Percentiles rank a stretch among this genome's conserved stretches.
Conservation (phyloP, 2,797 vertebrate genomes). For the Onychomys leucogaster region DNA sequence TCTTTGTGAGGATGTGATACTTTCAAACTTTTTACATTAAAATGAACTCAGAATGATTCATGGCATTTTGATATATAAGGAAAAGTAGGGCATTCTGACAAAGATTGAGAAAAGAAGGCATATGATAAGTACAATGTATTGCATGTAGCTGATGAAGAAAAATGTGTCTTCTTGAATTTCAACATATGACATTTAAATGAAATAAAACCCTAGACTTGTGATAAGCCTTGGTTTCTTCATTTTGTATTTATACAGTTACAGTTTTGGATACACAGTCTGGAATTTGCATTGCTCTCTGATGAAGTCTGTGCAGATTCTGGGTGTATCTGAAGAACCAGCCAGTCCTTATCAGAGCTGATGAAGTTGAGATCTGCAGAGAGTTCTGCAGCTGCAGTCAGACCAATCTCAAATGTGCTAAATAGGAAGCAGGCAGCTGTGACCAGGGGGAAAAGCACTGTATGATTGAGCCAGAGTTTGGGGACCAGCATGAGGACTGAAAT, state of each 20-base stretch:
- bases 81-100: neutral
- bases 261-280: neutral
- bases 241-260: neutral
- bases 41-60: neutral
- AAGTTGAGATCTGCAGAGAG: neutral
- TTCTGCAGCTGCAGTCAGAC: neutral
- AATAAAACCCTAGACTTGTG: neutral
- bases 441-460: neutral
- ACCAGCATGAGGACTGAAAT: neutral
- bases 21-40: neutral
- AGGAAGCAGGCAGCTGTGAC: neutral
- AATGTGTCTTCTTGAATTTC: neutral
- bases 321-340: neutral
- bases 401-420: neutral
- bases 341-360: neutral
- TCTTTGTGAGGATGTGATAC: neutral
- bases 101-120: neutral
- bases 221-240: neutral
- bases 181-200: neutral
- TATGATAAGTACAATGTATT: neutral
- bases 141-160: neutral
- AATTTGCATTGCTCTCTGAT: neutral
- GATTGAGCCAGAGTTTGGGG: neutral
- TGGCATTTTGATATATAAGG: neutral
- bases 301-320: neutral